Evolutionary conservation across 2,113 vertebrate genomes (phyloP).

Genomic region (Bolborhynchus lineola): DNA sequence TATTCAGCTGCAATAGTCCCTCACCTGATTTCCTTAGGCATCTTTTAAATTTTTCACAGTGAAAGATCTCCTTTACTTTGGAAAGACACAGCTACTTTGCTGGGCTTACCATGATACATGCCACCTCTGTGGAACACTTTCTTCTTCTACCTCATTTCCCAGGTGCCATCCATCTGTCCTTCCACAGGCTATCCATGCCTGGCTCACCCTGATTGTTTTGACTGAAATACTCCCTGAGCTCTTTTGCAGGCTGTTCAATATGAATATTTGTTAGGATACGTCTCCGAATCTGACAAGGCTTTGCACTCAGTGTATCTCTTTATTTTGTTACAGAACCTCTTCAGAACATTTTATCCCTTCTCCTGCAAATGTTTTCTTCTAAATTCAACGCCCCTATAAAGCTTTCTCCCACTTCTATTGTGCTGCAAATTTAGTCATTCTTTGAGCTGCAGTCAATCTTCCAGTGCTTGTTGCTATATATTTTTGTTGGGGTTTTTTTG

Average conservation of each 20-base stretch:
- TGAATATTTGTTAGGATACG: background rate
- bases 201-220: background rate
- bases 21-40: background rate
- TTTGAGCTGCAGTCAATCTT: background rate
- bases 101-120: fast-evolving
- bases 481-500: background rate
- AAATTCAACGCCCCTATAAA: background rate
- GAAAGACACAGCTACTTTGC: background rate
- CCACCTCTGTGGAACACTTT: background rate
- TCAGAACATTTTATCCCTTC: background rate
- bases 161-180: fast-evolving
- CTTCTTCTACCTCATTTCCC: background rate
- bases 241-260: background rate
- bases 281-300: background rate
- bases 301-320: background rate
- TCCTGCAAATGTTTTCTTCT: background rate
- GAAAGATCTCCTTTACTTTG: background rate
- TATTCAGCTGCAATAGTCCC: background rate
- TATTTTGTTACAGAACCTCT: background rate
- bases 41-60: background rate
- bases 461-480: background rate
- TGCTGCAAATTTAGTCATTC: background rate
- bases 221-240: background rate
- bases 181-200: background rate
- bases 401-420: background rate